These are phyloP conservation scores for Drosophila pegasa DNA, from an alignment of 2,888 invertebrate genomes.

Conservation along the genomic window DNA sequence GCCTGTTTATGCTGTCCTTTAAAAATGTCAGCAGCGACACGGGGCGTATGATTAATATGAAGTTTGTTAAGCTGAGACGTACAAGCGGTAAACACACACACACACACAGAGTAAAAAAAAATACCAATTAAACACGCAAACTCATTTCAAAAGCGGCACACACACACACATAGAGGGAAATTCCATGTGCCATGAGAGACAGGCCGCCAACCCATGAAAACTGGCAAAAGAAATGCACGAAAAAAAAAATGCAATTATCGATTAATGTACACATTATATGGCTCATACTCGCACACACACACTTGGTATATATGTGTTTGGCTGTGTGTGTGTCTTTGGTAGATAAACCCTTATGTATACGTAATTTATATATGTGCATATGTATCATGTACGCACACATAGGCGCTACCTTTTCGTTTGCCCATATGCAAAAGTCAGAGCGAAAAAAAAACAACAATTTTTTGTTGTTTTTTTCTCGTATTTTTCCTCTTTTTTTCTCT, in stretches of 20 bases:
- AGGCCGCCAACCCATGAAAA: constrained; percentile 66
- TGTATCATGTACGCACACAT: constrained; percentile 31
- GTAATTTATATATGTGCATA: constrained; percentile 47
- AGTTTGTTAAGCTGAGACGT: constrained; percentile 39
- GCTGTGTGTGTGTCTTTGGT: constrained; percentile 44
- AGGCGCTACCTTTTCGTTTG: constrained; percentile 48
- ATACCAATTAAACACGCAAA: constrained; percentile 81
- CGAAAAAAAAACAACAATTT: constrained; percentile 4
- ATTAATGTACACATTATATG: constrained; percentile 79
- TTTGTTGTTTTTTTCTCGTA: constrained; percentile 22
- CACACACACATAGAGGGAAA: constrained; percentile 53
- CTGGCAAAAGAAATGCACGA: constrained; percentile 72
- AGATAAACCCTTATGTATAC: constrained; percentile 73
- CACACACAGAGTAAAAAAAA: constrained; percentile 29
- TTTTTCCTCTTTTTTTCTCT: constrained; percentile 38
- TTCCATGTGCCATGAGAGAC: constrained; percentile 70
- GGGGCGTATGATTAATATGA: constrained; percentile 72
- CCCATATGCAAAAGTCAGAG: constrained; percentile 47
- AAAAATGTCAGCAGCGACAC: constrained; percentile 33
- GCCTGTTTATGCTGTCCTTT: constrained; percentile 24
- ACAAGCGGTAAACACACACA: constrained; percentile 16
- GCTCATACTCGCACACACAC: constrained; percentile 44
- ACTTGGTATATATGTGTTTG: not conserved
- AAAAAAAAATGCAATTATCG: constrained; percentile 78
- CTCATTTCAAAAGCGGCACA: constrained; percentile 69